Evolutionary conservation across 2,888 invertebrate genomes (phyloP), one percentile per base, ranked within the genome.

Genomic region (Eilema caniola): DNA sequence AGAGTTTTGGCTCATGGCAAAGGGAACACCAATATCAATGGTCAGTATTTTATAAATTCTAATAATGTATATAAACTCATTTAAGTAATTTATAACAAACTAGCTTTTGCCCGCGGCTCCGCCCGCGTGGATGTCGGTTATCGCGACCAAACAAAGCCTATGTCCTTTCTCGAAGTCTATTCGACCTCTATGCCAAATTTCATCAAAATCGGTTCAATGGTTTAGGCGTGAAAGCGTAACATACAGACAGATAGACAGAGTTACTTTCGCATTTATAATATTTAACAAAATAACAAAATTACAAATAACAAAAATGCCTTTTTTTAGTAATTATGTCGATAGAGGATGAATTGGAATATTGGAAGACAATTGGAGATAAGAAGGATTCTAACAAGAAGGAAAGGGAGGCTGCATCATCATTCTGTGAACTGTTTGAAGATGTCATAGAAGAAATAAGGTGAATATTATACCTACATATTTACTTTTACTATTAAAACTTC

Each of bases 261-360:
- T n/a, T n/a, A n/a, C n/a, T n/a, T n/a, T n/a, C n/a, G n/a, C n/a
- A n/a, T n/a, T n/a, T n/a, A n/a, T n/a, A n/a, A n/a, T n/a, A n/a
- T n/a, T n/a, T n/a, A n/a, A n/a, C n/a, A n/a, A n/a, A n/a, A n/a
- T n/a, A n/a, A n/a, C n/a, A n/a, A n/a, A n/a, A n/a, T n/a, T n/a
- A n/a, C n/a, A n/a, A n/a, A n/a, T 8, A n/a, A 1, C 37, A 31
- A 23, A 20, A 10, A 0, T 24, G 5, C 20, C 10, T 33, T 25
- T 20, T 66, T 66, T 66, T 11, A 97, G 97, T 97, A 63, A 96
- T 97, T 65, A 88, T 97, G 77, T 96, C 96, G 57, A 94, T 97
- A 62, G 96, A 96, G 76, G 97, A 98, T 92, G 98, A 98, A 93
- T 91, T 97, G 62, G 96, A 97, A 81, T 97, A 96, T 88, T 98